Evolutionary conservation across 2,888 invertebrate genomes (phyloP), one percentile per base, ranked within the genome.

Genomic region (Noctua janthina): DNA sequence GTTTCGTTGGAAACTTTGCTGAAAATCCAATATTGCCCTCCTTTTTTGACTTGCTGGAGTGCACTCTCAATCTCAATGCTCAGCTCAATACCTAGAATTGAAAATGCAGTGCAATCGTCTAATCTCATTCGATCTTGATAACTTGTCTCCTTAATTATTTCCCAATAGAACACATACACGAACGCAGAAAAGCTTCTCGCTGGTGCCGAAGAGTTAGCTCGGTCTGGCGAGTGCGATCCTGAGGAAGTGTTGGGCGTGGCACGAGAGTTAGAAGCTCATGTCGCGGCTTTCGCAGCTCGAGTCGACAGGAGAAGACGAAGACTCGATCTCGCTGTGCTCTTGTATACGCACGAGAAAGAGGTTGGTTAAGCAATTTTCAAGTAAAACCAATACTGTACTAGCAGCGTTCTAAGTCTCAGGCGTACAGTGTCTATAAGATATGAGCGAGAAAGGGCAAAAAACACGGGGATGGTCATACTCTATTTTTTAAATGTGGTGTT

Each of bases 121-220:
- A 29, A 29, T 29, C 29, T 62, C 7, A 62, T 62, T 17, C 29
- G 15, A 29, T 62, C 29, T 8, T 35, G 5, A 39, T 43, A 49
- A 81, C 10, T 49, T 49, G 29, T 10, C 2, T 43, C 2, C 17
- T 8, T 20, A 1, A 23, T 64, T n/a, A 10, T 78, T 79, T 20
- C 35, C 46, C 79, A 49, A 79, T 97, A 99, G 98, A 99, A 99
- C 93, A 99, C 99, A 4, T 99, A 99, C 93, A 99, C 99, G 80
- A 99, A 99, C 97, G 99, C 99, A 0, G 99, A 99, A 94, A 99
- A 99, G 96, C 97, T 99, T 69, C 97, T 99, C 73, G 98, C 99
- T 0, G 99, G 99, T 0, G 99, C 99, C 0, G 99, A 99, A 92
- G 99, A 99, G 94, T 96, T 99, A 89, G 99, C 99, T 0, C 98